Conservation (phyloP, 2,797 vertebrate species). For the Hozukius guyotensis region DNA sequence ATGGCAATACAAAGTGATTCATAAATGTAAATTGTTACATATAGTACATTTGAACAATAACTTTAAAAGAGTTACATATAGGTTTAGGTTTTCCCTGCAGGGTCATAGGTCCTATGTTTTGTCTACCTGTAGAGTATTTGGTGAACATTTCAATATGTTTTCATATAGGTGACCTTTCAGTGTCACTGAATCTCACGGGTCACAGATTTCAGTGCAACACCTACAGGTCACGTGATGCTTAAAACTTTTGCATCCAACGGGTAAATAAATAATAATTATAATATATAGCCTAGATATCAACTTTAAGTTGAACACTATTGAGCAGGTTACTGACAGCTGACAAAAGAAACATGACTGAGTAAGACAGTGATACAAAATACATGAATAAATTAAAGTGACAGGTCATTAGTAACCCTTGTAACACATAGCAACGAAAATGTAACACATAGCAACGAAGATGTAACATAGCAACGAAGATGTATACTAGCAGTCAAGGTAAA, state of each 20-base stretch:
- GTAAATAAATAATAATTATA: background rate
- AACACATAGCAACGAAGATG: background rate
- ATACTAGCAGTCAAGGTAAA: conserved; percentile 2
- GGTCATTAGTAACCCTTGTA: background rate
- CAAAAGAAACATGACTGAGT: background rate
- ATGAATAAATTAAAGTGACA: background rate
- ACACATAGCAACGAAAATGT: background rate
- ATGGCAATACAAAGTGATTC: too few relatives aligned
- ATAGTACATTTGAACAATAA: too few relatives aligned
- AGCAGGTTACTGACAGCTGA: background rate
- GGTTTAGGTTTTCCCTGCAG: background rate
- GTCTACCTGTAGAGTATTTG: background rate
- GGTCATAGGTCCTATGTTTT: background rate
- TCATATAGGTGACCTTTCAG: background rate
- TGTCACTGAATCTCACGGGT: background rate
- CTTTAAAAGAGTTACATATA: background rate
- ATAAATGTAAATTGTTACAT: too few relatives aligned
- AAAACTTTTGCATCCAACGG: background rate
- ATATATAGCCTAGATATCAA: background rate
- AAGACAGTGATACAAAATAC: background rate
- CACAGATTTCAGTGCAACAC: background rate
- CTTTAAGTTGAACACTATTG: background rate
- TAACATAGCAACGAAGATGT: background rate
- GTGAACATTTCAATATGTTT: background rate
- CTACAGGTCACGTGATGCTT: background rate